Evolutionary conservation across 30 jellyfish, hydroid and myxozoan genomes (phyloP), one percentile per base, ranked within the genome.

Genomic region (Hydra vulgaris): DNA sequence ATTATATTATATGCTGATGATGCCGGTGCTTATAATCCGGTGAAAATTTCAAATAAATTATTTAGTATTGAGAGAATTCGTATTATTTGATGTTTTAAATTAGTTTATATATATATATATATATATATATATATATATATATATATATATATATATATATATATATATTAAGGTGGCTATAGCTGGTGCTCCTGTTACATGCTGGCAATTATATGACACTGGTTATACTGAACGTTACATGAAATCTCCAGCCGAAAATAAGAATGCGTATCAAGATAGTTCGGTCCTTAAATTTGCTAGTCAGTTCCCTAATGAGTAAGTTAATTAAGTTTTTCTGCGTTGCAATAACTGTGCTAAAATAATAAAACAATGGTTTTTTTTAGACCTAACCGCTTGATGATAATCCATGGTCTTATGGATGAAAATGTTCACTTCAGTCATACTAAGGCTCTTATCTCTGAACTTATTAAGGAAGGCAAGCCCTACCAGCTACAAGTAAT

Each of bases 151-250:
- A 40, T 40, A 40, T 40, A 40, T 40, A 40, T n/a, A n/a, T n/a
- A n/a, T n/a, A n/a, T n/a, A n/a, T 73, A 79, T 72, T 24, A 54
- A 89, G 97, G 71, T 89, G 71, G 95, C 97, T 21, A 85, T 89
- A 12, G 97, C 97, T 75, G 97, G 97, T 76, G 97, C 97, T 5
- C 97, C 97, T 18, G 97, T 89, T 26, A 85, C 95, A 27, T 74
- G 94, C 53, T 89, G 97, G 97, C 89, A 89, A 81, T 71, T 89
- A 5, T 89, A 89, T 75, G 97, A 89, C 87, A 89, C 97, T 70
- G 97, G 96, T 74, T 90, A 90, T 86, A 90, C 97, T 61, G 97
- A 89, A 74, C 87, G 95, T 53, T 89, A 89, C 70, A 89, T 89
- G 94, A 87, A 72, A 68, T 74, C 83, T 22, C 97, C 97, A 20